Evolutionary conservation across 2,888 invertebrate species (phyloP), one percentile per base, ranked within the genome.

Genomic region (Platycheirus rosarum): DNA sequence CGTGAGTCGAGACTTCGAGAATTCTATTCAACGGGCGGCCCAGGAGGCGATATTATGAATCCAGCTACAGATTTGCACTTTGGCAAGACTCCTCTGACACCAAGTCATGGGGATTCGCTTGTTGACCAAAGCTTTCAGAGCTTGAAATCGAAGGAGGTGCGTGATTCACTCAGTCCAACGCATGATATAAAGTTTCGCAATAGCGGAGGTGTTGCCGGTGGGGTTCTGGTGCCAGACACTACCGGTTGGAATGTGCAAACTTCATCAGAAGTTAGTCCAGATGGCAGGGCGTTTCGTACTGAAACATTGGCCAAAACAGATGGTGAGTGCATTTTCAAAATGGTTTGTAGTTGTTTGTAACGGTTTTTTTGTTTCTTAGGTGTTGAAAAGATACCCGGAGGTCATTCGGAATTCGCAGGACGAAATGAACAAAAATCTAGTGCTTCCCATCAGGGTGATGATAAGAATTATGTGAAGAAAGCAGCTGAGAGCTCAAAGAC

Each of bases 1-100:
- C 93, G 96, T 49, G 97, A 97, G 89, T 94, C 94, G 88, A 93
- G 95, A 79, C 92, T 96, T 87, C 93, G 94, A 88, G 94, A 94
- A 90, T 94, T 95, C 85, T 96, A 96, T 91, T 86, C 87, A 53
- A 49, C 62, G 29, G 78, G 48, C 5, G 77, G 84, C 23, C 93
- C 92, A 63, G 90, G 89, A 60, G 91, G 91, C 62, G 86, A 88
- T 35, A 87, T 87, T 44, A 92, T 92, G 88, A 89, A 89, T 40
- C 88, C 88, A 23, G 86, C 88, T 70, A 86, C 87, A 49, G 85
- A 88, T 76, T 62, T 88, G 75, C 92, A 92, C 89, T 92, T 89
- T 42, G 88, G 87, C 77, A 90, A 91, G 86, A 87, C 89, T 78
- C 90, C 90, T 4, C 76, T 90, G 85, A 88, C 88, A 85, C 92